These are phyloP conservation scores for Aphidius colemani DNA, from an alignment of 2,888 invertebrate species.

Conservation along the genomic window DNA sequence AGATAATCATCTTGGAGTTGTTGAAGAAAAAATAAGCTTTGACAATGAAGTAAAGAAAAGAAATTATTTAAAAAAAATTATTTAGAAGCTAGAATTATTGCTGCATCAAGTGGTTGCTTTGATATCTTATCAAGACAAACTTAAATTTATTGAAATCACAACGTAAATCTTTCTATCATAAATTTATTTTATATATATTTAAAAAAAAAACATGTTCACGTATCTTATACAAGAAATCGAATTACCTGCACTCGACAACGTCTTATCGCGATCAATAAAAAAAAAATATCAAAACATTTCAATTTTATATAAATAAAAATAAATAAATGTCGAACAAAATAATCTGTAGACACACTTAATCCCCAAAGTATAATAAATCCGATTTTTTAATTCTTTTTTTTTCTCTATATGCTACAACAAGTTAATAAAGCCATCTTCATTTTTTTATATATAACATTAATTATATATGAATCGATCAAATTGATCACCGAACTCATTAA, in stretches of 20 bases:
- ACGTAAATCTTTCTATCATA: neutral
- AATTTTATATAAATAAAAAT: slow-evolving; percentile 5
- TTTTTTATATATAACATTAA: too few relatives aligned
- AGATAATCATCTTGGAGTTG: neutral
- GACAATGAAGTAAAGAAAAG: neutral
- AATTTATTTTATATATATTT: too few relatives aligned
- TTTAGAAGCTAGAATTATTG: neutral
- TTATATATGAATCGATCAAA: too few relatives aligned
- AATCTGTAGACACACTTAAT: neutral
- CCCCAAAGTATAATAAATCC: slow-evolving; percentile 1
- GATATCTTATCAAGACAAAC: slow-evolving; percentile 17
- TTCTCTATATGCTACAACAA: too few relatives aligned
- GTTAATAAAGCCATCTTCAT: too few relatives aligned
- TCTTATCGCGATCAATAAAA: neutral
- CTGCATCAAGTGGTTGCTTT: slow-evolving; percentile 1
- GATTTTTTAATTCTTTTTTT: neutral
- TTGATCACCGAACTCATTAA: too few relatives aligned
- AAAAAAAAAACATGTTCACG: neutral
- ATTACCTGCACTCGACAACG: slow-evolving; percentile 6
- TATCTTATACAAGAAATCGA: slow-evolving; percentile 3
- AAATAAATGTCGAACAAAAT: neutral
- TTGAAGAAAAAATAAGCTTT: neutral
- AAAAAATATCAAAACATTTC: neutral
- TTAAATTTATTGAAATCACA: slow-evolving; percentile 14
- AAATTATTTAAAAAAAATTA: slow-evolving; percentile 1